Evolutionary conservation across 2,113 vertebrate genomes (phyloP), one percentile per base, ranked within the genome.

Genomic region (Rhadina sibilatrix): DNA sequence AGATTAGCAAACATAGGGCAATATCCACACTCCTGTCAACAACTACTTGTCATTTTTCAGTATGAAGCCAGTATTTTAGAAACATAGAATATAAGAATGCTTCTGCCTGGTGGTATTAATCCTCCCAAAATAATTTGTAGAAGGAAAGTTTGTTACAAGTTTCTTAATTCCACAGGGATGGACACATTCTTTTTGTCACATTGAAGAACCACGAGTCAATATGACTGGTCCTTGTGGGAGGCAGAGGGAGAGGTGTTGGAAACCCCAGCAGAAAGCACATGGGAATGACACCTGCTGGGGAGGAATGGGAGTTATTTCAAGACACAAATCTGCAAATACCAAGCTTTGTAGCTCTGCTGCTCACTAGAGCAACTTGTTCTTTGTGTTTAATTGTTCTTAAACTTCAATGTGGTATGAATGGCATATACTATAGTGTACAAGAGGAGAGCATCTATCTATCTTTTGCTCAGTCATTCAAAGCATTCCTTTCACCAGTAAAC

Each of bases 341-440:
- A 66, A 91, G 80, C 76, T 78, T 61, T 59, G 13, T 4, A 83
- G 60, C 65, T 69, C 83, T 69, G 37, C 37, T 80, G 63, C 59
- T 75, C 63, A 69, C 54, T 60, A 74, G 27, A 86, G 33, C 19
- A 81, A 52, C 47, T 49, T 30, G 33, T 33, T 81, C 70, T 66
- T 59, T 75, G 28, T 27, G 35, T 75, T 79, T 24, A 78, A 52
- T 52, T 83, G 80, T 49, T 94, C 96, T 96, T 94, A 96, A 96
- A 95, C 89, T 97, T 94, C 68, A 72, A 27, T 94, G 96, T 98
- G 96, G 97, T 96, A 96, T 71, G 77, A 96, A 94, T 70, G 95
- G 96, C 89, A 98, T 97, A 98, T 91, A 96, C 96, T 97, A 98
- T 87, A 97, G 97, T 96, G 97, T 97, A 97, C 97, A 96, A 90